Evolutionary conservation across 2,888 invertebrate species (phyloP), one percentile per base, ranked within the genome.

Genomic region (Zygaena filipendulae): DNA sequence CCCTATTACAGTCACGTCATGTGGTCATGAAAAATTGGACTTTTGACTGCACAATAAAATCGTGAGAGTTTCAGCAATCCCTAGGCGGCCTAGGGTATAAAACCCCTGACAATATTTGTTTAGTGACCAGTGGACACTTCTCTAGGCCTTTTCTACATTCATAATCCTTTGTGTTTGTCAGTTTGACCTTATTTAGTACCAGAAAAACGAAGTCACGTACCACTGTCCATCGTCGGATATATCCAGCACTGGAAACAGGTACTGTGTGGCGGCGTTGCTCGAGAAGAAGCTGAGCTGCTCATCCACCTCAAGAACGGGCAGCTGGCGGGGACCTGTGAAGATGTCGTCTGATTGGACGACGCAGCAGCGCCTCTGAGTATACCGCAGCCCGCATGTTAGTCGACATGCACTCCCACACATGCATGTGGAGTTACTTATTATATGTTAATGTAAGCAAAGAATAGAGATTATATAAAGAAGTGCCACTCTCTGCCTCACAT

Each of bases 181-280:
- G n/a, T n/a, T n/a, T n/a, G n/a, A n/a, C n/a, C n/a, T n/a, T n/a
- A n/a, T n/a, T n/a, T n/a, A n/a, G n/a, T n/a, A n/a, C n/a, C n/a
- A n/a, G n/a, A n/a, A n/a, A n/a, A n/a, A n/a, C n/a, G n/a, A n/a
- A n/a, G n/a, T n/a, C n/a, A 43, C 58, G 40, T 35, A 70, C 74
- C 71, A 70, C 30, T 59, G 57, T 16, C 71, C 63, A 42, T 67
- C 56, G 13, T 55, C 42, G 0, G 66, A 41, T 64, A 69, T 22
- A 33, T 75, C 72, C 32, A 64, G 12, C 1, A 63, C 47, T 2
- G 85, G 84, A 32, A 86, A 75, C 25, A 92, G 59, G 52, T 85
- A 87, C 52, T 84, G 84, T 9, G 85, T 74, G 1, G 87, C 87
- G 1, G 90, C 87, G 64, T 88, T 88, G 29, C 86, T 81, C 22